Conservation (phyloP, 2,797 vertebrate genomes). For the Ispidina picta region DNA sequence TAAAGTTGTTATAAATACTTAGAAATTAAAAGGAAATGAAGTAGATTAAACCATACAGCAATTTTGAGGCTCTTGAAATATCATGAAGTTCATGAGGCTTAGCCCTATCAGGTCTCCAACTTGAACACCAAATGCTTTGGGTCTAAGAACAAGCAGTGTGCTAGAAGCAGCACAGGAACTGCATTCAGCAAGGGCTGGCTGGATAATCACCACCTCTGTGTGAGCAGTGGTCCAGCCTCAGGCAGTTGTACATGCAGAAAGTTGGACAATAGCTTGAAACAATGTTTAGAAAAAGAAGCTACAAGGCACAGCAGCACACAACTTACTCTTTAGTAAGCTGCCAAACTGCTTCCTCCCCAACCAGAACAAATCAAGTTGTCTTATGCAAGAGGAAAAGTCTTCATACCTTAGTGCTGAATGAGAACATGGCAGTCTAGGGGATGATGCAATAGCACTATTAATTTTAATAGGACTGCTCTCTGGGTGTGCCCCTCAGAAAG, state of each 20-base stretch:
- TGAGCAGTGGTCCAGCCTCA: neutral
- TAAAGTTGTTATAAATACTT: neutral
- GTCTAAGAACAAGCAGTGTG: neutral
- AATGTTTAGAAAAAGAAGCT: neutral
- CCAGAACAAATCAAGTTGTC: neutral
- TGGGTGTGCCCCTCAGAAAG: slow-evolving; percentile 16
- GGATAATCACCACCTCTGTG: neutral
- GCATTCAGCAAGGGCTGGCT: neutral
- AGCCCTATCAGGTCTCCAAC: neutral
- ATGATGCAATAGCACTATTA: slow-evolving; percentile 30
- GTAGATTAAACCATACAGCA: neutral
- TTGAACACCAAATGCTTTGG: neutral
- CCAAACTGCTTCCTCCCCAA: neutral
- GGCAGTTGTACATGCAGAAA: neutral
- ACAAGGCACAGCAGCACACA: neutral
- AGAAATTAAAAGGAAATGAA: neutral
- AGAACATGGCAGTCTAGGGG: neutral
- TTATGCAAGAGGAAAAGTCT: slow-evolving; percentile 54
- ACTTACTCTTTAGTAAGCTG: neutral
- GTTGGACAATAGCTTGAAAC: neutral
- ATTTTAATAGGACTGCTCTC: slow-evolving; percentile 27
- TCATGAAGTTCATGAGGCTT: neutral
- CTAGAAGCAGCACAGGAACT: neutral
- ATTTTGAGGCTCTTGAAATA: neutral
- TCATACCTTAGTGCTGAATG: slow-evolving; percentile 44